phyloP scores from a whole-genome alignment of 2,888 invertebrate genomes.

The Trimorus sp. region DNA sequence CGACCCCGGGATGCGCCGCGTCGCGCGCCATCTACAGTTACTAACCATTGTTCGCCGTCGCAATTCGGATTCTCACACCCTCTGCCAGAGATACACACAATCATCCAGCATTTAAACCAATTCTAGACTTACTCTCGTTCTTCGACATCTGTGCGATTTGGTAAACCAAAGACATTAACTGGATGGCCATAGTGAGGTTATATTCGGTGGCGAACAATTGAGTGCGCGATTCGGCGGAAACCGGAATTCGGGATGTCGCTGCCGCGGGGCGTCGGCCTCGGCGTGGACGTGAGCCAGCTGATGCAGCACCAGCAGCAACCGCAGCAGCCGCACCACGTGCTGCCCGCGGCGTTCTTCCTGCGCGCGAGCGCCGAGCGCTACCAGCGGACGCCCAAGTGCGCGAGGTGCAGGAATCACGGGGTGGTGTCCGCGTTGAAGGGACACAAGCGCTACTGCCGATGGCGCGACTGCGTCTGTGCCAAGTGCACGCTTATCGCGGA shows the following conservation, averaged over 20 bases:
- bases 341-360: constrained; percentile 94
- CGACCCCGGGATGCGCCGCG: constrained; percentile 31
- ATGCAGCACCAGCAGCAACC: constrained; percentile 89
- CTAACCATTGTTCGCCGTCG: too few species aligned
- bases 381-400: constrained; percentile 98
- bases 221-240: neutral
- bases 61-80: too few species aligned
- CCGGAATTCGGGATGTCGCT: constrained; percentile 85
- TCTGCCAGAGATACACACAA: too few species aligned
- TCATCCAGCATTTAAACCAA: too few species aligned
- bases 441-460: constrained; percentile 97
- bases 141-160: too few species aligned
- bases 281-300: constrained; percentile 92
- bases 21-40: constrained; percentile 30
- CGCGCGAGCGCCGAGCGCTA: constrained; percentile 93
- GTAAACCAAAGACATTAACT: too few species aligned
- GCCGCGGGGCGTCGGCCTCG: constrained; percentile 92
- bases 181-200: too few species aligned
- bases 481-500: constrained; percentile 99
- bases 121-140: too few species aligned
- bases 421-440: constrained; percentile 98
- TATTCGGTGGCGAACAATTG: too few species aligned
- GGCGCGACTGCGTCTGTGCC: constrained; percentile 98
- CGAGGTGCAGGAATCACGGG: constrained; percentile 98
- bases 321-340: constrained; percentile 85